Evolutionary conservation across 2,888 invertebrate genomes (phyloP).

Genomic region (Metopia argyrocephala): DNA sequence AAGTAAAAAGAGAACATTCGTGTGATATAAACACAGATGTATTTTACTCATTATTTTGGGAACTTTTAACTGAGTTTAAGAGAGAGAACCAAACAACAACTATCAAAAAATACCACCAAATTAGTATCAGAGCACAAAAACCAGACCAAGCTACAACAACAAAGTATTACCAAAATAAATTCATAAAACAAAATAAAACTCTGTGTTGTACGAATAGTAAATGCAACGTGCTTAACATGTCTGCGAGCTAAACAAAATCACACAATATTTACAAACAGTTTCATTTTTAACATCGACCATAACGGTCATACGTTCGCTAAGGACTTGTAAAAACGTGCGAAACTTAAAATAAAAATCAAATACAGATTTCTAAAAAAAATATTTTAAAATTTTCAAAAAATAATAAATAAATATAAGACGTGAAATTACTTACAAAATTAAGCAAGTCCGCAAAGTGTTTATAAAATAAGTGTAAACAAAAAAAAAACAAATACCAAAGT

Average conservation of each 20-base stretch:
- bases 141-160: background rate
- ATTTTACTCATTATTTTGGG: constrained; percentile 33
- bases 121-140: background rate
- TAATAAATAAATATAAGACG: constrained; percentile 16
- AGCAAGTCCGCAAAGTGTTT: background rate
- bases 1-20: background rate
- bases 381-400: constrained; percentile 5
- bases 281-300: constrained; percentile 53
- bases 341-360: background rate
- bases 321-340: background rate
- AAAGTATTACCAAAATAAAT: background rate
- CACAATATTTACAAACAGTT: constrained; percentile 53
- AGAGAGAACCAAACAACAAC: background rate
- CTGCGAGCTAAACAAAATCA: constrained; percentile 51
- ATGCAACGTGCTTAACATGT: constrained; percentile 61
- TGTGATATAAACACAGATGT: too few species aligned
- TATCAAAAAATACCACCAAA: constrained; percentile 9
- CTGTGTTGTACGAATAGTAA: background rate
- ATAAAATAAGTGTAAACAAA: constrained; percentile 19
- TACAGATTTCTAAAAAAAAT: background rate
- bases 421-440: constrained; percentile 21
- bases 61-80: constrained; percentile 22
- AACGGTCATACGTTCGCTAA: constrained; percentile 49
- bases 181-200: background rate
- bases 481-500: constrained; percentile 39